phyloP scores from a whole-genome alignment of 1,140 invertebrate species.

The Nasonia longicornis region DNA sequence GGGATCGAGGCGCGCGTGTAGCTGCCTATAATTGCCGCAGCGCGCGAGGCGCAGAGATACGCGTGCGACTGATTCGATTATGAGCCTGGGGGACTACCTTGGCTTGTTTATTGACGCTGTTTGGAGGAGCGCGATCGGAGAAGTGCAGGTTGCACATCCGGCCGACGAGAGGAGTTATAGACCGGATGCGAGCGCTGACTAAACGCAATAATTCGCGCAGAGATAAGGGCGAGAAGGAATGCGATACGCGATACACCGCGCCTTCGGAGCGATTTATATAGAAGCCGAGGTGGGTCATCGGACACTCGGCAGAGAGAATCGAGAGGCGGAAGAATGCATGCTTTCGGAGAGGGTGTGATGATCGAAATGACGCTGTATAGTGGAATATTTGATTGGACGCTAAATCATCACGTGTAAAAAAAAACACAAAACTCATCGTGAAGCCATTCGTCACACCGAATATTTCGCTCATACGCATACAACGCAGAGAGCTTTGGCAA shows the following conservation, averaged over 20 bases:
- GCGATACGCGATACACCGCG: background rate
- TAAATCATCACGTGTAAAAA: too few relatives aligned
- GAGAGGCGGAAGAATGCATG: background rate
- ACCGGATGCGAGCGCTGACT: background rate
- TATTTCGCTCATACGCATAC: too few relatives aligned
- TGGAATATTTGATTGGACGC: too few relatives aligned
- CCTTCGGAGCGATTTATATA: background rate
- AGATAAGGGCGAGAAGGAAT: background rate
- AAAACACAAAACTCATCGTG: too few relatives aligned
- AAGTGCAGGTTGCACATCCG: too few relatives aligned
- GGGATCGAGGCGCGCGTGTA: background rate
- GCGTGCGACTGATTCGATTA: background rate
- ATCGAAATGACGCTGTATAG: background rate
- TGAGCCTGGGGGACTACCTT: too few relatives aligned
- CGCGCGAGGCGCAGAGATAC: too few relatives aligned
- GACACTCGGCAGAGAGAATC: background rate
- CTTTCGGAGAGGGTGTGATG: background rate
- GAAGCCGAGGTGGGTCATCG: background rate
- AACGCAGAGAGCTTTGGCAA: too few relatives aligned
- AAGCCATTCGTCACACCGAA: too few relatives aligned
- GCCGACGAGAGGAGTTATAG: too few relatives aligned
- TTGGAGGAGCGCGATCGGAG: background rate
- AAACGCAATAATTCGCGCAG: background rate
- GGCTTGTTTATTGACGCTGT: too few relatives aligned
- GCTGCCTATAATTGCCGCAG: background rate